Percentiles rank a stretch among this genome's conserved stretches.
Evolutionary conservation across 2,888 invertebrate genomes (phyloP).

Genomic region (Melitaea athalia): DNA sequence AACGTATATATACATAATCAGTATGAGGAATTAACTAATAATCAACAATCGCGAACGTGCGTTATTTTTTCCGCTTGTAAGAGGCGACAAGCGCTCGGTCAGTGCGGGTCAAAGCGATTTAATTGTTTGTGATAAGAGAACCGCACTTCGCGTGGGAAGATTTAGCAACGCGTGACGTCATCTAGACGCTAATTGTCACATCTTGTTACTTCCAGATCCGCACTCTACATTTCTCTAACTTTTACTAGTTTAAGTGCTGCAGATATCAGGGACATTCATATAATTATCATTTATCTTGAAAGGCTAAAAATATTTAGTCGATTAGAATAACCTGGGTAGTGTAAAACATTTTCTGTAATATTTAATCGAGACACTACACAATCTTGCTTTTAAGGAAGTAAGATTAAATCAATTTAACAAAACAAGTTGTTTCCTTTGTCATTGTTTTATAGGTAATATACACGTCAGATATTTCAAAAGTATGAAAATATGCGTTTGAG

Average conservation of each 20-base stretch:
- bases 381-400: too few species aligned
- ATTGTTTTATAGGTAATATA: too few species aligned
- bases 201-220: constrained; percentile 50
- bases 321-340: too few species aligned
- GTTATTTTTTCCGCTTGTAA: constrained; percentile 39
- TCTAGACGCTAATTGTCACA: constrained; percentile 54
- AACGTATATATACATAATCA: background rate
- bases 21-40: constrained; percentile 22
- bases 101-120: constrained; percentile 64
- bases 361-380: too few species aligned
- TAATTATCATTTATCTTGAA: too few species aligned
- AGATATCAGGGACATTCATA: too few species aligned
- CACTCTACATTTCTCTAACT: background rate
- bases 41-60: constrained; percentile 17
- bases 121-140: constrained; percentile 65
- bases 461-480: too few species aligned
- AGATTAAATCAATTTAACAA: too few species aligned
- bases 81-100: constrained; percentile 52
- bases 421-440: too few species aligned
- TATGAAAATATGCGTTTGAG: background rate
- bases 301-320: too few species aligned
- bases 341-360: too few species aligned
- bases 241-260: too few species aligned
- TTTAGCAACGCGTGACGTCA: constrained; percentile 58
- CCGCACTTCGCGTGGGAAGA: constrained; percentile 62